These are phyloP conservation scores for Agrilus mali DNA, from an alignment of 2,888 invertebrate genomes.

Conservation along the genomic window DNA sequence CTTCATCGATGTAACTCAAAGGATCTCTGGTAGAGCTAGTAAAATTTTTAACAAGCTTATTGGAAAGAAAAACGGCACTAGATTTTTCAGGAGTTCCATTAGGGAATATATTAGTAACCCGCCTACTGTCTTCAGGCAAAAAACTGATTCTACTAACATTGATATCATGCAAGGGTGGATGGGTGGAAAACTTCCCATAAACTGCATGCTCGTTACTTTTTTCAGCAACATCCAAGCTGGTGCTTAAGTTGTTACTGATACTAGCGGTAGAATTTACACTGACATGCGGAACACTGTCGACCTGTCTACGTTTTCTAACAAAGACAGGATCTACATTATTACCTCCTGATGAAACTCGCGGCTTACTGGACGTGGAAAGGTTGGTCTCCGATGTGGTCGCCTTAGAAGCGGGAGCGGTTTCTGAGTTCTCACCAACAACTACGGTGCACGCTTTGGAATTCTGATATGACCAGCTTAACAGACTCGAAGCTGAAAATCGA, in stretches of 20 bases:
- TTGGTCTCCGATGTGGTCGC: constrained; percentile 57
- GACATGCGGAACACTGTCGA: constrained; percentile 28
- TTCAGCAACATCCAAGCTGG: constrained; percentile 23
- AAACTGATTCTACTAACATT: constrained; percentile 18
- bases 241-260: constrained; percentile 14
- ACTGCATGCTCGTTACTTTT: constrained; percentile 23
- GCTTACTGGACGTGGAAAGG: constrained; percentile 55
- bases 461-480: constrained; percentile 76
- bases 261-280: constrained; percentile 23
- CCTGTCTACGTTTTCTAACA: constrained; percentile 59
- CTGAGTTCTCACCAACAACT: constrained; percentile 65
- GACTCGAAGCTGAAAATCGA: constrained; percentile 55
- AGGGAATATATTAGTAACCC: constrained; percentile 16
- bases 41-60: not conserved
- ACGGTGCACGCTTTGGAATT: constrained; percentile 74
- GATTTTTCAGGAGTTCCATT: too few species aligned
- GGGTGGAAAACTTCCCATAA: constrained; percentile 15
- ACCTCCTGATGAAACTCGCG: constrained; percentile 46
- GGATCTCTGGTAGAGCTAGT: too few species aligned
- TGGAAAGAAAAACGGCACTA: too few species aligned
- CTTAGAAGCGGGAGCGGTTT: constrained; percentile 56
- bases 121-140: constrained; percentile 18
- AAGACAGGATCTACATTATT: constrained; percentile 34
- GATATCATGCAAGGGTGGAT: constrained; percentile 27
- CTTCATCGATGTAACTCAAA: not conserved